Evolutionary conservation across 2,797 vertebrate species (phyloP).

Genomic region (Sebastiscus tertius): DNA sequence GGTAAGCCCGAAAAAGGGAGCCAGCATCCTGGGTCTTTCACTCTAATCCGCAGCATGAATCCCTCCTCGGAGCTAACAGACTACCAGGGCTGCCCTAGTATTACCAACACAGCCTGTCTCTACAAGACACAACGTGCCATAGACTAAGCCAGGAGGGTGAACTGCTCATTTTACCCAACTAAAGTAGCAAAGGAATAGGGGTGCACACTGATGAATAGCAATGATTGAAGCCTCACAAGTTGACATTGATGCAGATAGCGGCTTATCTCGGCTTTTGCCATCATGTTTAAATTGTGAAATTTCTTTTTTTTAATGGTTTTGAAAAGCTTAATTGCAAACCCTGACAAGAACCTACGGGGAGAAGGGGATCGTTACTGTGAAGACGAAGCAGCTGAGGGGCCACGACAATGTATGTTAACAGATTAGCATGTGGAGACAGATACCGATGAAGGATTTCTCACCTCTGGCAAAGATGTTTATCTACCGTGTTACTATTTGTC

Average conservation of each 20-base stretch:
- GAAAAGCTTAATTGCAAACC: slow-evolving; percentile 49
- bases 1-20: slow-evolving; percentile 53
- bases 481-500: slow-evolving; percentile 35
- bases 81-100: slow-evolving; percentile 32
- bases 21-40: slow-evolving; percentile 47
- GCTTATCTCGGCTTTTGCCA: slow-evolving; percentile 6
- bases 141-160: not conserved
- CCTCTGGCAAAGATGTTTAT: slow-evolving; percentile 50
- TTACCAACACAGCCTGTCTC: slow-evolving; percentile 27
- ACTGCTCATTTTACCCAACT: not conserved
- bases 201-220: not conserved
- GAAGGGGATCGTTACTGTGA: slow-evolving; percentile 1
- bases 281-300: slow-evolving; percentile 23
- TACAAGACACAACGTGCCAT: not conserved
- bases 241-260: slow-evolving; percentile 19
- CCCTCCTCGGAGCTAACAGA: slow-evolving; percentile 56
- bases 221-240: not conserved
- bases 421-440: slow-evolving; percentile 44
- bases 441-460: slow-evolving; percentile 35
- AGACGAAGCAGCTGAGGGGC: slow-evolving; percentile 29
- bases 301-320: slow-evolving; percentile 24
- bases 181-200: not conserved
- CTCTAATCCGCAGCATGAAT: slow-evolving; percentile 68
- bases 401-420: slow-evolving; percentile 25
- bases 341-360: slow-evolving; percentile 18